Base-by-base conservation (phyloP, 2,113 vertebrate species). In the Aepyceros melampus region DNA sequence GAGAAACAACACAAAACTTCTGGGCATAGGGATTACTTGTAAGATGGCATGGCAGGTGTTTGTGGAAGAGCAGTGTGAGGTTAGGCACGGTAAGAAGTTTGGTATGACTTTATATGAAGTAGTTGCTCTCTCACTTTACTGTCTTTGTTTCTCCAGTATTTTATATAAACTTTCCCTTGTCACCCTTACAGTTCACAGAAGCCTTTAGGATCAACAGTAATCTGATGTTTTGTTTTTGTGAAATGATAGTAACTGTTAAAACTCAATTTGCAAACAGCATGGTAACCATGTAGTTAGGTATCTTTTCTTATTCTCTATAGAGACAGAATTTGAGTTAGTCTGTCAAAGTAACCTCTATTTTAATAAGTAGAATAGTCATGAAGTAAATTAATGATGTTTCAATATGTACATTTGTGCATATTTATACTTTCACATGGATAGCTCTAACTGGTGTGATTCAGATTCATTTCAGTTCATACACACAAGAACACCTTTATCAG, bases 401-500 rank as follows among this genome's bases (percentile, higher is more conserved):
- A 60, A 25, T 58, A 43, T 94, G 76, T 60, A 45, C 74, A 62
- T 93, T 91, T 93, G 79, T 95, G 36, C 47, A 71, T 36, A 56
- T 93, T 93, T 91, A n/a, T 97, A 87, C 85, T 93, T 87, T 93
- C 19, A 16, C 36, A 56, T 10, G 67, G 79, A 90, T n/a, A 81
- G 55, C 53, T 55, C 79, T 92, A 40, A 93, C 93, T 47, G 51
- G 79, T 43, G 81, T 3, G 3, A 31, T 88, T 91, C 36, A 53
- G 67, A 92, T 74, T 64, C 25, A 11, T 81, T 86, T 94, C 87
- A 83, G 92, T 97, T 97, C 58, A 6, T 89, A 86, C 31, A 33
- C 12, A 85, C 67, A 95, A 74, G 45, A 60, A 78, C 45, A 51
- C 94, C 95, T 97, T 97, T 97, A 96, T 97, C 96, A 98, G 74